Evolutionary conservation across 2,797 vertebrate genomes (phyloP), one percentile per base, ranked within the genome.

Genomic region (Arrhamphus sclerolepis): DNA sequence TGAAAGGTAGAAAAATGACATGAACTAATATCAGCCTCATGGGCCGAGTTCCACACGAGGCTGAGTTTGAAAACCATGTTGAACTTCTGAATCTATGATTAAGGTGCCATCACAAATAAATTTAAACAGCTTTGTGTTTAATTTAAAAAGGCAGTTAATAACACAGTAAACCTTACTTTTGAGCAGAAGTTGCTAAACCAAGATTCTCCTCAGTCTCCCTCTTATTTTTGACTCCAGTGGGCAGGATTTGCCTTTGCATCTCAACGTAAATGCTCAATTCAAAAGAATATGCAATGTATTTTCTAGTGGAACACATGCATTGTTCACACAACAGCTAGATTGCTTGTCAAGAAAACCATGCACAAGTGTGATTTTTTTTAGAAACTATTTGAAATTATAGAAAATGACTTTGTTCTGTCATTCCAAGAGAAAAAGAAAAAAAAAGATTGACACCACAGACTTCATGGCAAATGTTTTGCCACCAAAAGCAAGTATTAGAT

Each of bases 31-130:
- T 83, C 74, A 78, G 64, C 78, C 71, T 72, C 54, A 81, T 80
- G 72, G 80, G 76, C 65, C 31, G 53, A 46, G 22, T 42, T 61
- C 53, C 19, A 49, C 56, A 88, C 89, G 89, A 88, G 84, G 82
- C 83, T 84, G 64, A 72, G 74, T 89, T 89, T 90, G 68, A 91
- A 87, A 86, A 57, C 62, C 20, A 66, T 41, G n/a, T 13, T 38
- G 34, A 38, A 16, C 34, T 38, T 38, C 34, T 38, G 34, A 11
- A 14, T 11, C 34, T 8, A 16, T 13, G 31, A 11, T 34, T 34
- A 34, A 34, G 31, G 24, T 26, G 24, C 24, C 24, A 26, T 26
- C 24, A 34, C 9, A 34, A 9, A 34, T 3, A 4, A 34, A 11
- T 3, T 34, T 11, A 34, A 34, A 34, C 5, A 4, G 1, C 34